Evolutionary conservation across 2,888 invertebrate species (phyloP), one percentile per base, ranked within the genome.

Genomic region (Orthosia cruda): DNA sequence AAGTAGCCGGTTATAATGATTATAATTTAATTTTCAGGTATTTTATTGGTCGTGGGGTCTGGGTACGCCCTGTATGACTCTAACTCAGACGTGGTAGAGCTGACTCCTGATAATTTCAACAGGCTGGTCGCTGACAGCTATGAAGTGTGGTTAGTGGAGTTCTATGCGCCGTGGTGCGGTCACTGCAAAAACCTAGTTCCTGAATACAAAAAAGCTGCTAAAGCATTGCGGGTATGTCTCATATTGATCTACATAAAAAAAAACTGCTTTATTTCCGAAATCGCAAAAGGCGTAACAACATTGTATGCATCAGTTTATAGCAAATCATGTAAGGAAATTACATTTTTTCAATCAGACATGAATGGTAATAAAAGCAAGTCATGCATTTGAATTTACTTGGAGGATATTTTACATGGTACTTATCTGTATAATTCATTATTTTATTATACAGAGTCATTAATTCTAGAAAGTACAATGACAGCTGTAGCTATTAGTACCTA

Each of bases 121-220:
- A 97, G 97, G 85, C 96, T 98, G 87, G 99, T 99, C 7, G 94
- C 98, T 63, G 97, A 98, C 84, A 97, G 98, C 83, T 98, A 99
- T 93, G 97, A 98, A 87, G 96, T 99, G 40, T 99, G 99, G 99
- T 95, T 99, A 74, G 98, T 99, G 1, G 99, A 99, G 92, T 99
- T 99, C 95, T 99, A 97, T 94, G 99, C 99, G 0, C 99, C 99
- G 0, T 99, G 99, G 99, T 99, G 98, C 94, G 99, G 98, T 16
- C 98, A 99, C 91, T 99, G 99, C 94, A 98, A 99, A 93, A 97
- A 97, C 79, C 97, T 99, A 59, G 99, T 98, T 59, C 98, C 99
- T 2, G 99, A 99, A 92, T 99, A 99, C 95, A 98, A 98, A 80
- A 99, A 99, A 96, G 98, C 99, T 67, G 99, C 99, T 2, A 97